Base-by-base conservation (phyloP, 2,113 vertebrate genomes). In the Spea bombifrons region DNA sequence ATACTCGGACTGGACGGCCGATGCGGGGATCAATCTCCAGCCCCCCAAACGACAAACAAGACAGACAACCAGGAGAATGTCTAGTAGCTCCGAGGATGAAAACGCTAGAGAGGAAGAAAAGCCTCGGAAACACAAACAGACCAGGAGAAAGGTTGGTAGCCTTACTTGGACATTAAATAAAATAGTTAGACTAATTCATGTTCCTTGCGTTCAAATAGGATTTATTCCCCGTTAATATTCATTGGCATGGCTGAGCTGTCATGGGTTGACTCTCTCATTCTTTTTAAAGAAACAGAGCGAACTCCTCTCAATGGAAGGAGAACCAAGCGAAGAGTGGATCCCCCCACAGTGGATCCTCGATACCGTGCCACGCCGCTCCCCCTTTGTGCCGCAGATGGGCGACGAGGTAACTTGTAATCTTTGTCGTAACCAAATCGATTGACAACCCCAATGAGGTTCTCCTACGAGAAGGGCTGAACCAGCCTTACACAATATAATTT, bases 1-100 rank as follows among this genome's bases (percentile, higher is more conserved):
- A 75, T 99, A 99, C 88, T 99, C 97, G 0, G 97, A 99, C 85
- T 99, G 97, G 97, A 99, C 95, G 13, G 96, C 97, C 45, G 96
- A 99, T 83, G 97, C 97, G 10, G 97, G 97, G 7, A 99, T 99
- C 85, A 99, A 99, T 90, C 94, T 99, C 46, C 97, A 99, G 80
- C 97, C 97, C 4, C 97, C 97, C 0, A 99, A 98, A 86, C 92
- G 97, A 78, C 88, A 94, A 53, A 94, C 90, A 61, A 94, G 97
- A 83, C 93, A 96, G 85, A 90, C 90, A 8, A 90, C 90, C 7
- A 92, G 89, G 78, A 93, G 93, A 66, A 87, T 92, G 50, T 90
- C 86, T 66, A 96, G 93, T 86, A 99, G 96, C 85, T 98, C 97
- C 12, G 97, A 99, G 49, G 96, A 99, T n/a, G 97, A 98, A 67